Conservation (phyloP, 2,888 invertebrate species). For the Maniola hyperantus region DNA sequence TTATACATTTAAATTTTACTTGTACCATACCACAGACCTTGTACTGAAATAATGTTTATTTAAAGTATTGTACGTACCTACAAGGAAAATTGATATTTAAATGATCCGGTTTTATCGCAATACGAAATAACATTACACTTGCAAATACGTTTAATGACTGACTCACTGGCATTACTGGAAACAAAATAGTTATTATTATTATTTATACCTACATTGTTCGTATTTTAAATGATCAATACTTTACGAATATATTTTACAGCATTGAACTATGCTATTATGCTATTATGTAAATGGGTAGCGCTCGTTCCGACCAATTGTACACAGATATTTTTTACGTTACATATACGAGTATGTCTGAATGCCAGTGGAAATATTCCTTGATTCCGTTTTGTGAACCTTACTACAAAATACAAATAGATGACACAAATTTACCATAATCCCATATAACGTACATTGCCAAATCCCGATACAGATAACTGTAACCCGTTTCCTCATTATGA, state of each 20-base stretch:
- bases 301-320: too few species aligned
- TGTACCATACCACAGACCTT: constrained; percentile 21
- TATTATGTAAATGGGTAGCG: too few species aligned
- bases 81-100: constrained; percentile 33
- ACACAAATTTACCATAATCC: too few species aligned
- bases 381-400: too few species aligned
- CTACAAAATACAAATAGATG: too few species aligned
- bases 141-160: constrained; percentile 27
- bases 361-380: too few species aligned
- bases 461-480: neutral
- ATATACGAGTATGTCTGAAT: neutral
- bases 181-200: constrained; percentile 16
- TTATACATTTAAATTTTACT: constrained; percentile 3
- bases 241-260: neutral
- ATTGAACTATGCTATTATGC: too few species aligned
- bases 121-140: constrained; percentile 34
- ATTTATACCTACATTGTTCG: constrained; percentile 7
- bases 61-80: constrained; percentile 20
- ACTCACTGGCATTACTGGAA: constrained; percentile 26
- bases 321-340: too few species aligned
- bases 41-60: constrained; percentile 22
- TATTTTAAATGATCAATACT: neutral
- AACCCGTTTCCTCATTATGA: constrained; percentile 4
- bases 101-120: constrained; percentile 29
- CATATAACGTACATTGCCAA: too few species aligned